Conservation (phyloP, 2,797 vertebrate species). For the Melanotaenia parkinsoni region DNA sequence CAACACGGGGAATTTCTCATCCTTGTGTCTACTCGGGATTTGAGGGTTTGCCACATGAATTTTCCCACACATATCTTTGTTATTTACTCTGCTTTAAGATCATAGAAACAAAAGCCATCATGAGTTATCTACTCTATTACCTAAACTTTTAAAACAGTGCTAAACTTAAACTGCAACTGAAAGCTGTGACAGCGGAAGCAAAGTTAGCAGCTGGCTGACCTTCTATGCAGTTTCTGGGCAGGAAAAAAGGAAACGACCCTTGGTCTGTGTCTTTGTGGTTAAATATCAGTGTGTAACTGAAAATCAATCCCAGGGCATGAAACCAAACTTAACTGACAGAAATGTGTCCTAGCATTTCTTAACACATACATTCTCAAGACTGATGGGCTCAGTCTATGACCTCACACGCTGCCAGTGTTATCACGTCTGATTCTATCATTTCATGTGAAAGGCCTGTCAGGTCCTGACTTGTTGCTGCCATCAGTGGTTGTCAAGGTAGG, state of each 20-base stretch:
- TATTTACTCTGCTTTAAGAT: constrained; percentile 30
- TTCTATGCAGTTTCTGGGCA: background rate
- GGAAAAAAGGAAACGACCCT: constrained; percentile 25
- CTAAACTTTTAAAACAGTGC: background rate
- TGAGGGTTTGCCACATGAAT: constrained; percentile 36
- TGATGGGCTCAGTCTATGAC: constrained; percentile 21
- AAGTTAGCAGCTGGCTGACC: background rate
- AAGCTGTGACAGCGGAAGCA: background rate
- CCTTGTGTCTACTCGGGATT: constrained; percentile 38
- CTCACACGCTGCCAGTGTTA: constrained; percentile 39
- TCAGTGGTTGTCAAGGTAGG: constrained; percentile 1
- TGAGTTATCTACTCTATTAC: background rate
- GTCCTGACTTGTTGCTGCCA: constrained; percentile 36
- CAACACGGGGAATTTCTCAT: constrained; percentile 63
- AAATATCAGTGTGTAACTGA: constrained; percentile 9
- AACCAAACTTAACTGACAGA: constrained; percentile 11
- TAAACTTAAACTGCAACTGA: constrained; percentile 2
- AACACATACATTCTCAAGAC: constrained; percentile 14
- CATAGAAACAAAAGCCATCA: background rate
- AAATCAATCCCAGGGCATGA: constrained; percentile 5
- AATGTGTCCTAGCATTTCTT: constrained; percentile 3
- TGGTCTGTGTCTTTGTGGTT: background rate
- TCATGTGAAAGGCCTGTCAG: constrained; percentile 10
- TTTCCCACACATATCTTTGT: constrained; percentile 22
- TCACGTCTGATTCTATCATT: constrained; percentile 46